Evolutionary conservation across 2,113 vertebrate genomes (phyloP), one percentile per base, ranked within the genome.

Genomic region (Bufo bufo): DNA sequence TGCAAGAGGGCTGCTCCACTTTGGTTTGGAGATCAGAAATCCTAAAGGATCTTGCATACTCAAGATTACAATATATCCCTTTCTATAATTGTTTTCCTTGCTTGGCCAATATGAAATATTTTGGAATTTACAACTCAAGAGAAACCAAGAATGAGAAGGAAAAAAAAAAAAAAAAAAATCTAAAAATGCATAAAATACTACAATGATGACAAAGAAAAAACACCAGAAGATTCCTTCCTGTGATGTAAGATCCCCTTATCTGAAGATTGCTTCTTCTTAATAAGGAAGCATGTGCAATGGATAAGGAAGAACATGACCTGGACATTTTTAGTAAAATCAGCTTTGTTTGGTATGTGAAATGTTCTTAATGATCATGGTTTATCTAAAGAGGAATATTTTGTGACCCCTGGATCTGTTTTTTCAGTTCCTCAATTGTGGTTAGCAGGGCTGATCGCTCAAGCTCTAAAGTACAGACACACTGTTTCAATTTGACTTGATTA

Each of bases 381-480:
- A 17, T 33, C 14, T 66, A 45, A 54, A 66, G 6, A 66, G 52
- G 50, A 1, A 59, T 0, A 19, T 90, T 91, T 52, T 54, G 45
- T 0, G 87, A 91, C 78, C 80, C 90, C 47, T 85, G 20, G 0
- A 94, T 90, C n/a, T 91, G 94, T 52, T 88, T 86, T 84, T 0
- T 94, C 49, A 99, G 93, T 49, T 91, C 94, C 78, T 95, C 90
- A 59, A 97, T 92, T 0, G 93, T 93, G 90, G 93, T 93, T 88
- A 94, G 93, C 77, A 99, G 93, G 52, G 95, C 92, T 0, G 92
- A 78, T 89, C 96, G 92, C 91, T 99, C 97, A 90, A 95, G 93
- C 91, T 99, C 96, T 49, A 99, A 92, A 0, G 91, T 85, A 2
- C 91, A 92, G 20, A 96, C 91, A 0, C 96, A 94, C 89, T 96